These are phyloP conservation scores for Colinus virginianus DNA, from an alignment of 2,113 vertebrate species.

Conservation along the genomic window DNA sequence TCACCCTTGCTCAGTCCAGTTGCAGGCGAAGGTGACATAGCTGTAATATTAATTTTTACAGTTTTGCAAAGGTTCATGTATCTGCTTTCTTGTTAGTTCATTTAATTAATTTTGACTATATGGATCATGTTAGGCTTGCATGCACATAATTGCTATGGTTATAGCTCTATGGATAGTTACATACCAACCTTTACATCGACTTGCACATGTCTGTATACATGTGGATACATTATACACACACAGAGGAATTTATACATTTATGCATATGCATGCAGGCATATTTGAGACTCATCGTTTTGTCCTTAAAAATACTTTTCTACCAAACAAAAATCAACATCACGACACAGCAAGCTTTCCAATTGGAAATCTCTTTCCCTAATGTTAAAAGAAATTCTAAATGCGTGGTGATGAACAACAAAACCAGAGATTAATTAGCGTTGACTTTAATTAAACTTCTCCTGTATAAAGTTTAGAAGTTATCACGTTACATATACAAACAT, in stretches of 20 bases:
- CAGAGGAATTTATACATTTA: background rate
- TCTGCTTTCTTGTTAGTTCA: conserved; percentile 66
- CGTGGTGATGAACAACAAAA: background rate
- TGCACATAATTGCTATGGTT: conserved; percentile 47
- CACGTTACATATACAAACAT: background rate
- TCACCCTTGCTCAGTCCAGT: conserved; percentile 87
- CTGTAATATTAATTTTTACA: conserved; percentile 86
- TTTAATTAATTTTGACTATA: conserved; percentile 61
- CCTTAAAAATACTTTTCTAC: background rate
- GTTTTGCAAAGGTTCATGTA: conserved; percentile 79
- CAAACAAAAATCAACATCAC: background rate
- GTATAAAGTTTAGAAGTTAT: background rate
- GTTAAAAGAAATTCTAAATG: conserved; percentile 4
- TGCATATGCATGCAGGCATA: background rate
- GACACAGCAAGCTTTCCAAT: background rate
- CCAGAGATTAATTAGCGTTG: background rate
- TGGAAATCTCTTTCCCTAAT: background rate
- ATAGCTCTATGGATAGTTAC: conserved; percentile 12
- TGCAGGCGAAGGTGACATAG: conserved; percentile 86
- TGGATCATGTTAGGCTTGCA: conserved; percentile 63
- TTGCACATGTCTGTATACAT: background rate
- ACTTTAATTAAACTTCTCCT: background rate
- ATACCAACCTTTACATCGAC: background rate
- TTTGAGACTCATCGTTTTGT: background rate
- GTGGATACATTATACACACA: background rate